phyloP scores from a whole-genome alignment of 2,113 vertebrate species.

The Numenius arquata region DNA sequence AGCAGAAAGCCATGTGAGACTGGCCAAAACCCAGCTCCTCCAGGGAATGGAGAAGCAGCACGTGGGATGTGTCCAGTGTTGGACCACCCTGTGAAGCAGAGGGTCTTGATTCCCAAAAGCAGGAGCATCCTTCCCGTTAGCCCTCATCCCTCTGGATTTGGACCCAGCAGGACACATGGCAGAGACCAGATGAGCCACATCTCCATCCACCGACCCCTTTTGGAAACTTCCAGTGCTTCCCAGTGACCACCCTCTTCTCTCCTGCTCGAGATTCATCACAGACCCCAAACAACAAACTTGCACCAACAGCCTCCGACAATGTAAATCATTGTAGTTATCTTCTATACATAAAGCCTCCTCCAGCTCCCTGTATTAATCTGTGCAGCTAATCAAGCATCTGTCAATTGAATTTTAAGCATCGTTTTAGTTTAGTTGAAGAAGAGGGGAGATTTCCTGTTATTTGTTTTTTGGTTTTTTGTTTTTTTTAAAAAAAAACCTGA shows the following conservation, averaged over 20 bases:
- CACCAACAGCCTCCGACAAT: not conserved
- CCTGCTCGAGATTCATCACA: not conserved
- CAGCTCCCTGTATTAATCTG: not conserved
- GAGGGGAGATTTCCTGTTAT: not conserved
- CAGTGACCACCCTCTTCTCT: not conserved
- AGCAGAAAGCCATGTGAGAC: not conserved
- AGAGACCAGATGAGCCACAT: not conserved
- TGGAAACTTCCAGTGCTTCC: not conserved
- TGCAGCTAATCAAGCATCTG: not conserved
- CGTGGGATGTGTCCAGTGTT: fast-evolving
- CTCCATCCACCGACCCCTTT: not conserved
- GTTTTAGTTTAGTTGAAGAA: not conserved
- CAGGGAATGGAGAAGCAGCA: not conserved
- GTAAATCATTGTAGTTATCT: not conserved
- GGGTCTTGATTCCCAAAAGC: not conserved
- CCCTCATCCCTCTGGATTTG: not conserved
- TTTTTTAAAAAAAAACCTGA: not conserved
- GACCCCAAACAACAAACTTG: not conserved
- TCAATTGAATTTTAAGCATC: not conserved
- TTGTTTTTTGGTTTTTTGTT: not conserved
- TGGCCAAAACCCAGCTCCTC: not conserved
- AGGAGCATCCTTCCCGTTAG: not conserved
- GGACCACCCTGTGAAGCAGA: fast-evolving
- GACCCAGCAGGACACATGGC: not conserved
- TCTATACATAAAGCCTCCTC: not conserved